Conservation (phyloP, 2,888 invertebrate species). For the Plagodis dolabraria region DNA sequence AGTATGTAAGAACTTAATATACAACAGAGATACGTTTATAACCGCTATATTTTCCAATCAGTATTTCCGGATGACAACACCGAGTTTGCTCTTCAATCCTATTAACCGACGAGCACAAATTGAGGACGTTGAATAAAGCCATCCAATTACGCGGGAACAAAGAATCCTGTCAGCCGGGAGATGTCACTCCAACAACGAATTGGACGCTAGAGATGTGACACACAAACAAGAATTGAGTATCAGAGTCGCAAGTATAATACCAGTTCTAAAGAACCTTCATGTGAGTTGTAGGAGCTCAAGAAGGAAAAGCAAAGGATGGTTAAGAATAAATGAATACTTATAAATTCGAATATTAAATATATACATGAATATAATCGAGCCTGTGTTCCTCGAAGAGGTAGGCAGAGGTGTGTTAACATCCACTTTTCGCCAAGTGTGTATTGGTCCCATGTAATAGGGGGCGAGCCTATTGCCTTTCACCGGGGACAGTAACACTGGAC, state of each 20-base stretch:
- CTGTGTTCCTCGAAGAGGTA: too few relatives aligned
- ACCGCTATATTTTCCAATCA: neutral
- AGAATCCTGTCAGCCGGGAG: constrained; percentile 13
- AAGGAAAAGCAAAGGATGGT: too few relatives aligned
- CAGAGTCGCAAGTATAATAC: neutral
- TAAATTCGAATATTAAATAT: too few relatives aligned
- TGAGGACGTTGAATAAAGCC: constrained; percentile 9
- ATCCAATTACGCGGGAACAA: constrained; percentile 32
- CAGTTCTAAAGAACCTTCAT: too few relatives aligned
- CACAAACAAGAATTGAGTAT: neutral
- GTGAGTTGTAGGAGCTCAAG: too few relatives aligned
- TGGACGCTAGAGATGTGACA: neutral
- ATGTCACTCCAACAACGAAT: constrained; percentile 17
- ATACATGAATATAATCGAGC: too few relatives aligned
- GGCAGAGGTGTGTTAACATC: too few relatives aligned
- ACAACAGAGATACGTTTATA: neutral
- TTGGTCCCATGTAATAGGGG: too few relatives aligned
- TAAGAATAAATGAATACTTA: too few relatives aligned
- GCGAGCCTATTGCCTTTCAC: too few relatives aligned
- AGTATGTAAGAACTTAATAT: neutral
- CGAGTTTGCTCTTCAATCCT: constrained; percentile 1
- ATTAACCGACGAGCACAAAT: constrained; percentile 7
- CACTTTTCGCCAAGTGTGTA: too few relatives aligned
- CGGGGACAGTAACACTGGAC: too few relatives aligned
- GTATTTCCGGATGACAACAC: neutral